Percentiles rank a stretch among this genome's conserved stretches.
Evolutionary conservation across 2,797 vertebrate species (phyloP).

Genomic region (Leucoraja ocellata): DNA sequence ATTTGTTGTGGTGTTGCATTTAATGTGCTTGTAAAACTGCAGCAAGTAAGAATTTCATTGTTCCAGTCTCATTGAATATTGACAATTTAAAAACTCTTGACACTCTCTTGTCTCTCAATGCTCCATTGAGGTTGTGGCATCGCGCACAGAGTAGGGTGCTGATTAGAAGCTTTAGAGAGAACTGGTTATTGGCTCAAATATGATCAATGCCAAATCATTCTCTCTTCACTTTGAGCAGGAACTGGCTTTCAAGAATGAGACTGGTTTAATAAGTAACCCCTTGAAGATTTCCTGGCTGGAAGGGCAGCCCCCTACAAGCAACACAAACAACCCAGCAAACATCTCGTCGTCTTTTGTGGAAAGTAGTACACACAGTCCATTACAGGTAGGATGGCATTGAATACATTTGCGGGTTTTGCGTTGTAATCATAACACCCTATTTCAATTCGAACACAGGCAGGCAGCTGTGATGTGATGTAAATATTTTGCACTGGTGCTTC

Average conservation of each 20-base stretch:
- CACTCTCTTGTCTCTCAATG: no score
- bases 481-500: neutral
- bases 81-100: no score
- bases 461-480: neutral
- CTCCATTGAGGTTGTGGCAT: no score
- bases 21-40: no score
- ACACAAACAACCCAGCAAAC: conserved; percentile 25
- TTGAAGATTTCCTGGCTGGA: conserved; percentile 89
- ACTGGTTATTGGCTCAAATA: neutral
- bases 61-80: no score
- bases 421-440: neutral
- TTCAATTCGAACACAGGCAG: neutral
- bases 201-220: neutral
- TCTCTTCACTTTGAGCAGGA: conserved; percentile 63
- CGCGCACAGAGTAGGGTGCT: neutral
- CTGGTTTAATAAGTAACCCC: conserved; percentile 74
- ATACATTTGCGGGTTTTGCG: neutral
- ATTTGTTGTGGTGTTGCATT: no score
- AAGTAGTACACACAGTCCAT: neutral
- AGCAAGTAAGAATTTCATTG: no score
- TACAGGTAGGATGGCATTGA: conserved; percentile 16
- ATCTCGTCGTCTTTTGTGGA: neutral
- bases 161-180: neutral
- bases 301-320: conserved; percentile 61
- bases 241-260: conserved; percentile 81